phyloP scores from a whole-genome alignment of 2,113 vertebrate species.

The Diadophis punctatus region DNA sequence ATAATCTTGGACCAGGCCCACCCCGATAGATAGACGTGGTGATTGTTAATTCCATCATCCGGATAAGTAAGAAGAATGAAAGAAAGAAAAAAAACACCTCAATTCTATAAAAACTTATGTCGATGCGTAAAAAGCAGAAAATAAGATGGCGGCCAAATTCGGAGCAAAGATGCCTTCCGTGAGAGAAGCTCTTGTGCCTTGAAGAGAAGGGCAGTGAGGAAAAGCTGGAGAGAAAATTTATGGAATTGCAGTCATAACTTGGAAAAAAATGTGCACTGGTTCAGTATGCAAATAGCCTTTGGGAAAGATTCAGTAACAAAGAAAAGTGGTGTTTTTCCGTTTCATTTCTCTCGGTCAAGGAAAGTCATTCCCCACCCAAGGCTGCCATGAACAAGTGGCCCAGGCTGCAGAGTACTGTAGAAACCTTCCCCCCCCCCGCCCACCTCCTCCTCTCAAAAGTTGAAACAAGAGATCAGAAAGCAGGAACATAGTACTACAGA shows the following conservation, averaged over 20 bases:
- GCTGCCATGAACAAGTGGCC: conserved; percentile 37
- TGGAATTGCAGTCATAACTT: neutral
- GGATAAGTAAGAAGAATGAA: conserved; percentile 40
- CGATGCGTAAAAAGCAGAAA: conserved; percentile 62
- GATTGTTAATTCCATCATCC: conserved; percentile 69
- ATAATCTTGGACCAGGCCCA: conserved; percentile 69
- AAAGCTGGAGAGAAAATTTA: neutral
- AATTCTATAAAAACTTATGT: conserved; percentile 67
- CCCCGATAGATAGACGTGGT: conserved; percentile 59
- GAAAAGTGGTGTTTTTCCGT: neutral
- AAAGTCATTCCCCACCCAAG: conserved; percentile 19
- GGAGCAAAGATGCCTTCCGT: neutral
- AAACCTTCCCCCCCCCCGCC: conserved; percentile 26
- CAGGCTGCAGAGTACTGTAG: conserved; percentile 64
- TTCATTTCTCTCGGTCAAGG: neutral
- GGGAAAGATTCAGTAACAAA: neutral
- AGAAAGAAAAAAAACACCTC: conserved; percentile 38
- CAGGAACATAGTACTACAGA: conserved; percentile 27
- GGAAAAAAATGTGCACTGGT: neutral
- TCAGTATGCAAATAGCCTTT: neutral
- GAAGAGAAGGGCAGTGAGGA: neutral
- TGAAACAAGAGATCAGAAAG: conserved; percentile 57
- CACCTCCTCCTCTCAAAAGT: conserved; percentile 12
- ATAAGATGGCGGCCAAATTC: neutral
- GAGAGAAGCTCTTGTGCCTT: neutral